These are phyloP conservation scores for Trissoscelio sp. DNA, from an alignment of 2,888 invertebrate species.

Conservation along the genomic window DNA sequence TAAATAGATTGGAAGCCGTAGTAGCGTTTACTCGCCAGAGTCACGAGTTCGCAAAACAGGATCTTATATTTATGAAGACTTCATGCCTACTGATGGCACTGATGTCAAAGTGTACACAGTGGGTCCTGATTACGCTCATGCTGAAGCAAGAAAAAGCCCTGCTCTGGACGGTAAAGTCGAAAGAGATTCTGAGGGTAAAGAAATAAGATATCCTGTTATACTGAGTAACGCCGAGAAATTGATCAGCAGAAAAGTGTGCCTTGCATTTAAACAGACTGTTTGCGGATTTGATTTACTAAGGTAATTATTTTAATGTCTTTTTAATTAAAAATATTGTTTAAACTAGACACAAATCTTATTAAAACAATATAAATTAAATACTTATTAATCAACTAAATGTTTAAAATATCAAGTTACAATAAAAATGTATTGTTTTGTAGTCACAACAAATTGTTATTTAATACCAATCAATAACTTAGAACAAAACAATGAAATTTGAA, in stretches of 20 bases:
- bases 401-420: neutral
- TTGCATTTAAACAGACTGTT: conserved; percentile 98
- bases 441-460: neutral
- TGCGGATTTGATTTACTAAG: conserved; percentile 99
- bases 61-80: conserved; percentile 99
- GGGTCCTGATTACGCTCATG: conserved; percentile 99
- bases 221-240: conserved; percentile 98
- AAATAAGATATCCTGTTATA: conserved; percentile 99
- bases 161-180: conserved; percentile 99
- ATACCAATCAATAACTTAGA: neutral
- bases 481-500: too few species aligned
- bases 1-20: conserved; percentile 96
- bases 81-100: conserved; percentile 99
- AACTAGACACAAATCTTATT: too few species aligned
- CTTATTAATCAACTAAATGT: neutral
- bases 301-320: conserved; percentile 83
- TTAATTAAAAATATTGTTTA: too few species aligned
- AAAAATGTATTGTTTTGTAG: too few species aligned
- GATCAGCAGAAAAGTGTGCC: conserved; percentile 98
- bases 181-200: conserved; percentile 98
- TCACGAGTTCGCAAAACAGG: conserved; percentile 98
- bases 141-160: conserved; percentile 99
- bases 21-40: conserved; percentile 99
- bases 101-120: conserved; percentile 96
- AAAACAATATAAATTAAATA: neutral